Base-by-base conservation (phyloP, 2,888 invertebrate genomes). In the Rotaria macrura region DNA sequence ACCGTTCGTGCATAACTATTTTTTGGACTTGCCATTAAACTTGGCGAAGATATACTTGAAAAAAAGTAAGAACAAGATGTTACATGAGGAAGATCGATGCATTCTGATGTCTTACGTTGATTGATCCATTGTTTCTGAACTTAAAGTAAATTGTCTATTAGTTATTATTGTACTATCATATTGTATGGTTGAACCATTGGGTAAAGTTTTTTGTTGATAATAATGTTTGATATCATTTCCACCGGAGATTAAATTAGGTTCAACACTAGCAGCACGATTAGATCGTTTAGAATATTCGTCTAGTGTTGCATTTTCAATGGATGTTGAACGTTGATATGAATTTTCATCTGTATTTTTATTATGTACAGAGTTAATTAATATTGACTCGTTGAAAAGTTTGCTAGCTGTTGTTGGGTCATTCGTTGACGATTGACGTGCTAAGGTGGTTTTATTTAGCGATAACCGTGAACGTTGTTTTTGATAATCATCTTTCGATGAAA, bases 41-140 rank as follows among this genome's bases (percentile, higher is more conserved):
- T 79, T 25, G 23, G 43, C 25, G 74, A 79, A 9, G 74, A 79
- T 43, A n/a, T 38, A 25, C 74, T 43, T 38, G 7, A 74, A 2
- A 57, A 12, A 65, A 17, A 65, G 20, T 10, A 17, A 34, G 6
- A 6, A 14, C 17, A 6, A 52, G 14, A 52, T 17, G 5, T 52
- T 29, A 57, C 12, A 9, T n/a, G n/a, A 29, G 4, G 3, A 29
- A 57, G 2, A 79, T 17, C 7, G 0, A 34, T 25, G n/a, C 20
- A 25, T 10, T 17, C 23, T 43, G 12, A 25, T 43, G 23, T 23
- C 43, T 43, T 79, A 79, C 74, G 74, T 25, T 43, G 74, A 79
- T 79, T 43, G 74, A 79, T 79, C 74, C 38, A 79, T 43, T 43
- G 74, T 79, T 25, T 79, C 74, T 43, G 74, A 79, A 79, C 74